Evolutionary conservation across 2,797 vertebrate species (phyloP).

Genomic region (Huso huso): DNA sequence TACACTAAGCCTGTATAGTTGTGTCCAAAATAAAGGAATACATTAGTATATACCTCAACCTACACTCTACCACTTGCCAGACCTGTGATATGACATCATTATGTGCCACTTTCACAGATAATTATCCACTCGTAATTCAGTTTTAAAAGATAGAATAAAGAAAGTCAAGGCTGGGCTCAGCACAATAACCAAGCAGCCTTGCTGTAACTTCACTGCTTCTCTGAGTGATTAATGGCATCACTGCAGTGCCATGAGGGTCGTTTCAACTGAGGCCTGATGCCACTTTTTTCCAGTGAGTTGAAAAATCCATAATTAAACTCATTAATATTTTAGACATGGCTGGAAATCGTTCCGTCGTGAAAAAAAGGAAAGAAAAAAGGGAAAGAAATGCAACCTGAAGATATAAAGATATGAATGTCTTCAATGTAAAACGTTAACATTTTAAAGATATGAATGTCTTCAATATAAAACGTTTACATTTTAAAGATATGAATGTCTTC

Average conservation of each 20-base stretch:
- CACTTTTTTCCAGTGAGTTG: neutral
- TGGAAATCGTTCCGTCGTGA: neutral
- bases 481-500: too few relatives aligned
- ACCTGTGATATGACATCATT: too few relatives aligned
- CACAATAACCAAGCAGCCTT: neutral
- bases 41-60: too few relatives aligned
- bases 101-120: neutral
- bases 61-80: too few relatives aligned
- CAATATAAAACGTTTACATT: too few relatives aligned
- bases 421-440: neutral
- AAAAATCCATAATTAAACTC: slow-evolving; percentile 9
- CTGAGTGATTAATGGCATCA: slow-evolving; percentile 6
- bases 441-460: too few relatives aligned
- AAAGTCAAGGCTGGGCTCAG: neutral
- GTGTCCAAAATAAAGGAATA: too few relatives aligned
- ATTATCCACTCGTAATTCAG: neutral
- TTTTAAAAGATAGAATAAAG: neutral
- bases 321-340: slow-evolving; percentile 10
- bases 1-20: too few relatives aligned
- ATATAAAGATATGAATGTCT: neutral
- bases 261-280: neutral
- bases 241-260: neutral
- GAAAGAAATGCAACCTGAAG: neutral
- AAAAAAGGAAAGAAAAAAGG: neutral
- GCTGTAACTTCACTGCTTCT: neutral